Percentiles rank a stretch among this genome's conserved stretches.
Evolutionary conservation across 1,140 invertebrate genomes (phyloP).

Genomic region (Epicauta chinensis): DNA sequence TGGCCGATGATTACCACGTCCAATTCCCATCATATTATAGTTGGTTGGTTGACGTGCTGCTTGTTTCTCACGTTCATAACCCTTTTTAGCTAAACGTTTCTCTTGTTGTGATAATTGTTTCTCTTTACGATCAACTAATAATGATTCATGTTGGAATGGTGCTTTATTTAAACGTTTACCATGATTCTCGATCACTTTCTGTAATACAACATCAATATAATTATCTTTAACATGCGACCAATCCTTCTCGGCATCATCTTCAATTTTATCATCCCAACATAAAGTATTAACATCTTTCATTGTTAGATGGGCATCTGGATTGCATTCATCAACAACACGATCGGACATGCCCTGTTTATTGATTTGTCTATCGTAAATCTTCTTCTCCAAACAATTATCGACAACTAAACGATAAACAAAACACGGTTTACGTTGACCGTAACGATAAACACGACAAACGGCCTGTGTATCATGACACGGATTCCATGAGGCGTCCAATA

Average conservation of each 20-base stretch:
- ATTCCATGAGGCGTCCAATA: constrained; percentile 99
- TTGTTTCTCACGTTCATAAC: constrained; percentile 92
- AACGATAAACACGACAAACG: constrained; percentile 94
- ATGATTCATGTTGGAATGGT: constrained; percentile 95
- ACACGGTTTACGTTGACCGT: constrained; percentile 90
- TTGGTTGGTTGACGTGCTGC: constrained; percentile 61
- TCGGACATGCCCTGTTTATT: constrained; percentile 96
- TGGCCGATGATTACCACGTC: constrained; percentile 48
- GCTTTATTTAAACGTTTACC: constrained; percentile 72
- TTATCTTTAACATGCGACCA: constrained; percentile 62
- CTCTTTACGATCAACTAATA: constrained; percentile 92
- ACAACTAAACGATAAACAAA: constrained; percentile 95
- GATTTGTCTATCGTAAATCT: constrained; percentile 97
- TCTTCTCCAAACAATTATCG: constrained; percentile 94
- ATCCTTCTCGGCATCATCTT: constrained; percentile 68
- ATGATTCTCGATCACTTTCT: constrained; percentile 58
- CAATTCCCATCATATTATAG: constrained; percentile 52
- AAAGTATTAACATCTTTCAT: constrained; percentile 92
- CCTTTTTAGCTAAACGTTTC: constrained; percentile 85
- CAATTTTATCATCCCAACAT: constrained; percentile 80
- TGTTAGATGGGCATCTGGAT: constrained; percentile 92
- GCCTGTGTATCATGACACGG: constrained; percentile 99
- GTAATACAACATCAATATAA: constrained; percentile 76
- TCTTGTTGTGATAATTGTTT: constrained; percentile 92
- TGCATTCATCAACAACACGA: constrained; percentile 95